Base-by-base conservation (phyloP, 2,113 vertebrate genomes). In the Hylia prasina region DNA sequence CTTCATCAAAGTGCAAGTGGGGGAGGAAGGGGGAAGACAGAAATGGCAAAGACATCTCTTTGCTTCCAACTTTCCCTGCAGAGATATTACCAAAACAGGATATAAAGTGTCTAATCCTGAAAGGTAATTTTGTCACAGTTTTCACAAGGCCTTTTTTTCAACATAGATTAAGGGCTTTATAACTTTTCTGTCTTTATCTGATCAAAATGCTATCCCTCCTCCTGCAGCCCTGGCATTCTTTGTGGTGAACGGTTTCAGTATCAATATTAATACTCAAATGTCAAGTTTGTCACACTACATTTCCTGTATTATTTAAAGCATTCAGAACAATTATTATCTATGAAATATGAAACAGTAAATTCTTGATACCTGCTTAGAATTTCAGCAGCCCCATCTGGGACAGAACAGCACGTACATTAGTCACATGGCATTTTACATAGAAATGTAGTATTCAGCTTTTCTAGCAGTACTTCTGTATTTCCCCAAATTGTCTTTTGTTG, bases 231-330 rank as follows among this genome's bases (percentile, higher is more conserved):
- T 81, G 96, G 92, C 94, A 97, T 97, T 97, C 94, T 98, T 68
- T 98, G 97, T 89, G 97, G 97, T 96, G 81, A 97, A 94, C 95
- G 97, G 95, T 97, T 97, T 98, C 98, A 72, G 97, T 98, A 98
- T 97, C 97, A 97, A 80, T 98, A 97, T 98, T 97, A 96, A 98
- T 96, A 97, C 22, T 95, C 90, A 98, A 98, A 98, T 98, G 98
- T 98, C 98, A 98, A 97, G 96, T 94, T 92, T 95, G 96, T 96
- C 97, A 98, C 92, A 97, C 91, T 96, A 97, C 92, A 93, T 96
- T 98, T 98, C 97, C 97, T 97, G 96, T 80, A 92, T 95, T 97
- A 97, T 97, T 97, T 98, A 92, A 98, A 96, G 85, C 65, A 83
- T 82, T 96, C 91, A 71, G 95, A 96, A 96, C 81, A 97, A 97